Conservation (phyloP, 2,797 vertebrate genomes). For the Dicrostonyx torquatus region DNA sequence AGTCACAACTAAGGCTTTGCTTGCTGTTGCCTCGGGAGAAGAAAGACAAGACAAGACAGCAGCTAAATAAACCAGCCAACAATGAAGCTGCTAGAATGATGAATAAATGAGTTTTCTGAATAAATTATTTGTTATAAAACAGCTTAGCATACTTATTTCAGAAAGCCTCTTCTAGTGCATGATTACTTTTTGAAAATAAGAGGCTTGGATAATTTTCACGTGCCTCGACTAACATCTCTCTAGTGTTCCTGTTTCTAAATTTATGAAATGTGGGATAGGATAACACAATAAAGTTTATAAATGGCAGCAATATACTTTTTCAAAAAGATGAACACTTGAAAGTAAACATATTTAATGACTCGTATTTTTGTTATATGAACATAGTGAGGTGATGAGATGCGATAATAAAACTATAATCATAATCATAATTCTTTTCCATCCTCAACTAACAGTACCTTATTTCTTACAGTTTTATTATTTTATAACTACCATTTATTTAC, state of each 20-base stretch:
- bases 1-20: background rate
- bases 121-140: conserved; percentile 64
- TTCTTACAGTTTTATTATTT: conserved; percentile 10
- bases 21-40: conserved; percentile 28
- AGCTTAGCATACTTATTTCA: conserved; percentile 43
- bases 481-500: conserved; percentile 27
- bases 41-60: background rate
- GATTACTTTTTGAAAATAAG: conserved; percentile 31
- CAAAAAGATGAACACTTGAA: conserved; percentile 39
- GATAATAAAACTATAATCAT: background rate
- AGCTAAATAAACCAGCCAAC: background rate
- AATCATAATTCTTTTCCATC: background rate
- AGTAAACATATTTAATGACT: conserved; percentile 30
- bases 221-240: conserved; percentile 1
- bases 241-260: background rate
- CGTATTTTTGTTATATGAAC: background rate
- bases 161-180: conserved; percentile 41
- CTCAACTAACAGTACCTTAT: background rate
- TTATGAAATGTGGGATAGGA: conserved; percentile 32
- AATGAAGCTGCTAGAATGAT: conserved; percentile 43
- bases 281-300: conserved; percentile 23
- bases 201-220: conserved; percentile 44
- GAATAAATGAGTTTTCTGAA: conserved; percentile 59
- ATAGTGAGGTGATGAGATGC: background rate
- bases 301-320: background rate